Conservation (phyloP, 2,797 vertebrate species). For the Chelon labrosus region DNA sequence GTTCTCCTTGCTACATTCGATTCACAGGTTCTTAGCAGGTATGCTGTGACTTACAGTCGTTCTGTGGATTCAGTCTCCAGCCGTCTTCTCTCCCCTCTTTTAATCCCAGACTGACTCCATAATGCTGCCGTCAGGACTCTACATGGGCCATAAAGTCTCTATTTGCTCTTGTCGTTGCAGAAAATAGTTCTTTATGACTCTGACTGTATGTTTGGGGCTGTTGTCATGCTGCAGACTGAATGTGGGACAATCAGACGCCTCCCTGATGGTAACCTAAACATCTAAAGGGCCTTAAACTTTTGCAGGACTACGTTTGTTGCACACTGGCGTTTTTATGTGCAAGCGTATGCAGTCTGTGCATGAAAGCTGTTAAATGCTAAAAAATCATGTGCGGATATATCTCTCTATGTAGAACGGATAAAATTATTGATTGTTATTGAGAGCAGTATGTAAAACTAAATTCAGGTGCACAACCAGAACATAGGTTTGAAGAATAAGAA, state of each 20-base stretch:
- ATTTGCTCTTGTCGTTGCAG: background rate
- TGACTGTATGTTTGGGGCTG: background rate
- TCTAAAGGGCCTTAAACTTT: background rate
- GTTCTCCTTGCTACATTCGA: background rate
- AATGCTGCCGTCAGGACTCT: background rate
- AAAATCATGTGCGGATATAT: too few species aligned
- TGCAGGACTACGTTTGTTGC: background rate
- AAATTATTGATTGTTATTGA: too few species aligned
- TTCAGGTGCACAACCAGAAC: too few species aligned
- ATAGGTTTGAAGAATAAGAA: too few species aligned
- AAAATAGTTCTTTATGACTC: background rate
- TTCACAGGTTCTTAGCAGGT: background rate
- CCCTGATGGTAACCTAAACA: background rate
- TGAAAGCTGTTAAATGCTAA: too few species aligned
- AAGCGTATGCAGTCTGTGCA: background rate
- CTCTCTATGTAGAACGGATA: too few species aligned
- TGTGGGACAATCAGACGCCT: constrained; percentile 3
- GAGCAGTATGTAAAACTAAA: too few species aligned
- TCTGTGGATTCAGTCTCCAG: background rate
- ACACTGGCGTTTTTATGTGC: background rate
- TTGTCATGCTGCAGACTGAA: background rate
- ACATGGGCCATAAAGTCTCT: background rate
- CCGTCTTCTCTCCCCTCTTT: background rate
- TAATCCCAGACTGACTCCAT: background rate
- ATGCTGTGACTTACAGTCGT: background rate